phyloP scores from a whole-genome alignment of 2,888 invertebrate genomes.

The Mongoloraphidia duomilia region DNA sequence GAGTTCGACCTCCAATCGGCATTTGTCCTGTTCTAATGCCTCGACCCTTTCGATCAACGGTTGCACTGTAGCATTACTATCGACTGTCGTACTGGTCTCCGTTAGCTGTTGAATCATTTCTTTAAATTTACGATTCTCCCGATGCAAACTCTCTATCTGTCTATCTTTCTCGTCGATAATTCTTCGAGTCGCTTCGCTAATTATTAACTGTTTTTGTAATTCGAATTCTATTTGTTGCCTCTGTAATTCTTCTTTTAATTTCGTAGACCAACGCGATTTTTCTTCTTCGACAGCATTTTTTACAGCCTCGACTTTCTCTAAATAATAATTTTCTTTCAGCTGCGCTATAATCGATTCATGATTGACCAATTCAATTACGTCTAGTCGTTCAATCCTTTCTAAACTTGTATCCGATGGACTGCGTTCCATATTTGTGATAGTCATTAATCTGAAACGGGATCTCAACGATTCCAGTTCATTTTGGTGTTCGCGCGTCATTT shows the following conservation, averaged over 20 bases:
- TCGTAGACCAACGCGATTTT: slow-evolving; percentile 33
- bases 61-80: slow-evolving; percentile 41
- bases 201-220: slow-evolving; percentile 36
- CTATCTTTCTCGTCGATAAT: slow-evolving; percentile 58
- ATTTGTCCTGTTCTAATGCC: slow-evolving; percentile 33
- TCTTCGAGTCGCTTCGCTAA: slow-evolving; percentile 46
- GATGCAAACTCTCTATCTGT: slow-evolving; percentile 45
- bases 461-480: slow-evolving; percentile 64
- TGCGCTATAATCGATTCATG: slow-evolving; percentile 54
- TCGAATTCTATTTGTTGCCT: slow-evolving; percentile 34
- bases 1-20: slow-evolving; percentile 30
- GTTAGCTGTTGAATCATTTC: slow-evolving; percentile 52
- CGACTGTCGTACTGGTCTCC: slow-evolving; percentile 42
- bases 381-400: slow-evolving; percentile 57
- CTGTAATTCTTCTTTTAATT: slow-evolving; percentile 31
- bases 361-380: slow-evolving; percentile 44
- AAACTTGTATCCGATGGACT: slow-evolving; percentile 65
- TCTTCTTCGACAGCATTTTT: slow-evolving; percentile 37
- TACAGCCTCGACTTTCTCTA: slow-evolving; percentile 39
- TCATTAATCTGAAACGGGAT: slow-evolving; percentile 59
- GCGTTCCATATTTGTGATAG: slow-evolving; percentile 54
- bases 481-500: slow-evolving; percentile 56
- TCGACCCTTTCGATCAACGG: slow-evolving; percentile 34
- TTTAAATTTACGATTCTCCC: slow-evolving; percentile 52
- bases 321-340: slow-evolving; percentile 48